These are phyloP conservation scores for Neolamprologus caudopunctatus DNA, from an alignment of 2,113 vertebrate species.

Conservation along the genomic window DNA sequence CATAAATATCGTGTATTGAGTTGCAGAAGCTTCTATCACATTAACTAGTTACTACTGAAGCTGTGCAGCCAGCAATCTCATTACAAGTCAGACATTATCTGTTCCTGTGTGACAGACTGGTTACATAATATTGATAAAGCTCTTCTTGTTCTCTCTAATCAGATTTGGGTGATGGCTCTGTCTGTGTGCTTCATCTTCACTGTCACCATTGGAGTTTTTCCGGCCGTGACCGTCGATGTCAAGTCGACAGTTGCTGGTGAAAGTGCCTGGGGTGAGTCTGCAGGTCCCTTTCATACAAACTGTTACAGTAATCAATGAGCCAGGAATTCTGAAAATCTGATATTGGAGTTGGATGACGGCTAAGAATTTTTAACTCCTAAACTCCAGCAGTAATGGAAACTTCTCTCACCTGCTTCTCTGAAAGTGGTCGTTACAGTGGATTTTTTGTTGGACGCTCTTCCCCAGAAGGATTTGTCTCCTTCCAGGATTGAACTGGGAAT, in stretches of 20 bases:
- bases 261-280: constrained; percentile 79
- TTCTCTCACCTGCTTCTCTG: neutral
- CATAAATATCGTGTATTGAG: neutral
- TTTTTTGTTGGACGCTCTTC: neutral
- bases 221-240: constrained; percentile 79
- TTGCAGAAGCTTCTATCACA: neutral
- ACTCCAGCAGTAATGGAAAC: neutral
- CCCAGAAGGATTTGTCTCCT: neutral
- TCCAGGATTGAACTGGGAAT: neutral
- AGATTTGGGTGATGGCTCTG: constrained; percentile 89
- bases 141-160: neutral
- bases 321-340: no score
- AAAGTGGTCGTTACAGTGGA: neutral
- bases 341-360: neutral
- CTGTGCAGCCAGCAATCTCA: neutral
- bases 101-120: neutral
- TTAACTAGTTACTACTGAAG: neutral
- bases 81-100: neutral
- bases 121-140: neutral
- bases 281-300: neutral
- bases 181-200: constrained; percentile 89
- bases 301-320: neutral
- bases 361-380: neutral
- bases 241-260: constrained; percentile 54
- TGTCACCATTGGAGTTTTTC: constrained; percentile 87